phyloP scores from a whole-genome alignment of 2,888 invertebrate genomes.

The Brassicogethes aeneus region DNA sequence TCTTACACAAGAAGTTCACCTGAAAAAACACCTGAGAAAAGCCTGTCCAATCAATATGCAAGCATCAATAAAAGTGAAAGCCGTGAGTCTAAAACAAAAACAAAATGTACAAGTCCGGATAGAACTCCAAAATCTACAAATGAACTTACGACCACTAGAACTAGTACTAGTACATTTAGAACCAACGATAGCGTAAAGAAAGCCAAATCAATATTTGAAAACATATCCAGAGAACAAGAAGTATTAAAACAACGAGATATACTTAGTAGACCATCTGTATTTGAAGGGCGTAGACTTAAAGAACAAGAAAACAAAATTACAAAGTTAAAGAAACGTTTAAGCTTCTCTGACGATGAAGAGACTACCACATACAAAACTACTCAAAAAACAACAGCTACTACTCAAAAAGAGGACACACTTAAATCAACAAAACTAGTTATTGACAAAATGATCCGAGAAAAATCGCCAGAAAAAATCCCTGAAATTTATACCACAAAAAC shows the following conservation, averaged over 20 bases:
- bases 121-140: constrained; percentile 3
- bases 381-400: constrained; percentile 1
- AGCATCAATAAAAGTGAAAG: constrained; percentile 13
- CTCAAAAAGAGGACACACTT: constrained; percentile 11
- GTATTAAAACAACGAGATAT: constrained; percentile 41
- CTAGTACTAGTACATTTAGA: constrained; percentile 35
- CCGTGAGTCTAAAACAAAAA: not conserved
- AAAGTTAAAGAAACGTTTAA: constrained; percentile 8
- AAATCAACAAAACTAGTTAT: constrained; percentile 20
- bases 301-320: constrained; percentile 2
- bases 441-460: constrained; percentile 13
- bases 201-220: constrained; percentile 64
- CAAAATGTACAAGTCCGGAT: constrained; percentile 7
- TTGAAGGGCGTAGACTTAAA: constrained; percentile 31
- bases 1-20: constrained; percentile 13
- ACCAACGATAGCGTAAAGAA: constrained; percentile 59
- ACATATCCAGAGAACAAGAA: constrained; percentile 39
- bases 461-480: constrained; percentile 13
- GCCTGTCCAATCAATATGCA: constrained; percentile 20
- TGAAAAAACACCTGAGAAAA: constrained; percentile 15
- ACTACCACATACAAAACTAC: constrained; percentile 6
- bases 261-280: constrained; percentile 44
- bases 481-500: constrained; percentile 1
- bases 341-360: constrained; percentile 11
- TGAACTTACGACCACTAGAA: constrained; percentile 11